Evolutionary conservation across 37 sponge, comb jelly and placozoan species (phyloP).

Genomic region (Geodia barretti): DNA sequence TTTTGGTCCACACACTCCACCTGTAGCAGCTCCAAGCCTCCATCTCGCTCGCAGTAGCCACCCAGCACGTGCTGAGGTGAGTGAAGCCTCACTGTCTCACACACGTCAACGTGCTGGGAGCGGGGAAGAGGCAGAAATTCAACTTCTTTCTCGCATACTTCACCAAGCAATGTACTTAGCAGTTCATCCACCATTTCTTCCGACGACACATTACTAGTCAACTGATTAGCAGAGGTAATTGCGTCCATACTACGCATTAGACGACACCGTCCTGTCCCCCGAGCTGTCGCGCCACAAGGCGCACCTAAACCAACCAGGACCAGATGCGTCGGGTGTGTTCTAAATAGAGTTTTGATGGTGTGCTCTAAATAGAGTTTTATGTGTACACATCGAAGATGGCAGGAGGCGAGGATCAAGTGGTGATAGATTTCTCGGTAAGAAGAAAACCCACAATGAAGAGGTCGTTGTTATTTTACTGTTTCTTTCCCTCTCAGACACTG

Average conservation of each 20-base stretch:
- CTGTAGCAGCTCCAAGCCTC: background rate
- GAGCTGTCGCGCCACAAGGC: no score
- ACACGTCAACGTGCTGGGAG: background rate
- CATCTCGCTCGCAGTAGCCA: background rate
- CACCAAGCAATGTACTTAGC: background rate
- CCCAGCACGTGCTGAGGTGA: background rate
- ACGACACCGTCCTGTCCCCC: no score
- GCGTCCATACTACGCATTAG: no score
- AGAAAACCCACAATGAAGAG: no score
- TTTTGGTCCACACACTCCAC: slow-evolving; percentile 9
- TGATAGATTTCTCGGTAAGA: background rate
- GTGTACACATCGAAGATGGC: no score
- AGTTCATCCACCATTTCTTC: background rate
- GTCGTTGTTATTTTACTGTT: background rate
- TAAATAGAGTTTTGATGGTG: no score
- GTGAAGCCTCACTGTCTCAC: background rate
- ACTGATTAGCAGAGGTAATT: no score
- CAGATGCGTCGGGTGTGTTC: no score
- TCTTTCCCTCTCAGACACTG: background rate
- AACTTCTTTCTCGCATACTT: background rate
- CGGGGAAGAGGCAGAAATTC: no score
- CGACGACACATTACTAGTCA: no score
- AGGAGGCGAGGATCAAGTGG: background rate
- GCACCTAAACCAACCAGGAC: background rate
- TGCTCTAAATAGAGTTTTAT: no score